These are phyloP conservation scores for Deilephila elpenor DNA, from an alignment of 2,888 invertebrate species.

Conservation along the genomic window DNA sequence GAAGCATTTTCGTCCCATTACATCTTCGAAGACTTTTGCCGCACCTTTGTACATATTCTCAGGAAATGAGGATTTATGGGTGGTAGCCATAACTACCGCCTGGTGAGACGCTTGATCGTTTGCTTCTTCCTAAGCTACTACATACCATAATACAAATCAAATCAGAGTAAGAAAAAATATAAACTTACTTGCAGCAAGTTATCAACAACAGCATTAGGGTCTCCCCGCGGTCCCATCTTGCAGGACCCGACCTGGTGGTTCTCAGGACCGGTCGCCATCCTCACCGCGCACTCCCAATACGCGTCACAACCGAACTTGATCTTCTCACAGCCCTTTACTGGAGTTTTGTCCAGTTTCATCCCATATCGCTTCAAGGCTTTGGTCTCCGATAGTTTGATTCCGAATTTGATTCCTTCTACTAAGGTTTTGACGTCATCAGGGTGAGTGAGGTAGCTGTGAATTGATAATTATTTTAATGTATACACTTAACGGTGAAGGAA, in stretches of 20 bases:
- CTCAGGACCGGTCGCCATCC: conserved; percentile 90
- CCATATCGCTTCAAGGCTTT: conserved; percentile 86
- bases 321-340: conserved; percentile 89
- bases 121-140: too few relatives aligned
- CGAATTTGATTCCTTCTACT: conserved; percentile 93
- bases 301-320: conserved; percentile 89
- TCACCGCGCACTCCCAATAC: conserved; percentile 92
- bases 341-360: conserved; percentile 89
- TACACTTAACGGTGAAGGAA: too few relatives aligned
- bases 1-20: neutral
- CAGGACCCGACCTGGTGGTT: conserved; percentile 93
- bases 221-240: conserved; percentile 91
- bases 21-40: neutral
- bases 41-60: too few relatives aligned
- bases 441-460: conserved; percentile 87
- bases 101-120: too few relatives aligned
- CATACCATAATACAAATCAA: too few relatives aligned
- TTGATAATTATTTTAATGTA: neutral
- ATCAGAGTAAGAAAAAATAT: neutral
- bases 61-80: too few relatives aligned
- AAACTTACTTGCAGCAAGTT: conserved; percentile 83
- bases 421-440: conserved; percentile 91
- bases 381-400: conserved; percentile 89
- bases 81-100: too few relatives aligned
- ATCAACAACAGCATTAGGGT: conserved; percentile 90